Conservation (phyloP, 2,113 vertebrate genomes). For the Callipepla californica region DNA sequence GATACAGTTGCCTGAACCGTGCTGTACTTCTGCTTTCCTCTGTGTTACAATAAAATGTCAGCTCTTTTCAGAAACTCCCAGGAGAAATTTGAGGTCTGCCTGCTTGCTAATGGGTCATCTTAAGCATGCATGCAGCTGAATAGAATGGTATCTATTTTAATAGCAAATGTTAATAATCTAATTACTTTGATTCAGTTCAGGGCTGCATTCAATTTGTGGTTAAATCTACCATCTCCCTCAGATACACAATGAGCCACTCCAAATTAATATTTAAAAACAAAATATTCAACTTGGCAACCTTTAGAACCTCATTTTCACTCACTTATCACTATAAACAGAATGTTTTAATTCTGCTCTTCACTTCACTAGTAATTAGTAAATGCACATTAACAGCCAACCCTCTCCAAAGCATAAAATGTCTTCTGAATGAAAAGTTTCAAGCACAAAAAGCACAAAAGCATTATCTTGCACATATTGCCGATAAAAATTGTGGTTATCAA, state of each 20-base stretch:
- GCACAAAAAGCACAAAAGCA: neutral
- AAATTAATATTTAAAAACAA: conserved; percentile 2
- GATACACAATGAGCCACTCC: neutral
- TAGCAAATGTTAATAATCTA: conserved; percentile 27
- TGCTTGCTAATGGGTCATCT: neutral
- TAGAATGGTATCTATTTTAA: neutral
- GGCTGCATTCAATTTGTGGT: neutral
- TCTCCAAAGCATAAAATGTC: neutral
- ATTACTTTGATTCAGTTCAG: conserved; percentile 23
- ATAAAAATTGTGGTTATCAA: conserved; percentile 5
- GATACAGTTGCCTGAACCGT: neutral
- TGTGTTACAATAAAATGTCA: neutral
- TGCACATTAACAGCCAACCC: neutral
- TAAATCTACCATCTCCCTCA: neutral
- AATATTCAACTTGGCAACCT: neutral
- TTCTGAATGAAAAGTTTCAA: neutral
- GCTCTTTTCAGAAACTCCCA: neutral
- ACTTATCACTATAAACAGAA: neutral
- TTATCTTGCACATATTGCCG: neutral
- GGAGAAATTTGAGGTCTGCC: neutral
- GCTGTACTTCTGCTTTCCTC: neutral
- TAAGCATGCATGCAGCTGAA: neutral
- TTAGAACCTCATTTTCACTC: neutral
- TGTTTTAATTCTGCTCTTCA: neutral
- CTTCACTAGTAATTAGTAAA: neutral